phyloP scores from a whole-genome alignment of 2,888 invertebrate genomes.

The Orgyia antiqua region DNA sequence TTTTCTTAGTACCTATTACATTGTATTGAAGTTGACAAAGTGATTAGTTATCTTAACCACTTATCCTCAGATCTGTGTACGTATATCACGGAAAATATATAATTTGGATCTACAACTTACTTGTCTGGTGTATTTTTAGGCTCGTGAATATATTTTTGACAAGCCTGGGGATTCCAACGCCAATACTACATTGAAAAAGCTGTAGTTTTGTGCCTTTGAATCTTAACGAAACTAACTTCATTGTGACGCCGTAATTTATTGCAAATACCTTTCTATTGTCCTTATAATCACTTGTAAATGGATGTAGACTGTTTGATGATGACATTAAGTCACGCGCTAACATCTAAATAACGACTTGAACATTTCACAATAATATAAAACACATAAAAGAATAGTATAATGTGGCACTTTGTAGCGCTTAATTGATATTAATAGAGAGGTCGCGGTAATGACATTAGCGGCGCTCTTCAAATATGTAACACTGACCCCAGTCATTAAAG shows the following conservation, averaged over 20 bases:
- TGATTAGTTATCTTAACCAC: too few species aligned
- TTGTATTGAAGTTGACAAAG: too few species aligned
- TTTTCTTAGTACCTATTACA: conserved; percentile 22
- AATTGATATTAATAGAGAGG: conserved; percentile 69
- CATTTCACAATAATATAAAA: conserved; percentile 37
- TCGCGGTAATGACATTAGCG: conserved; percentile 63
- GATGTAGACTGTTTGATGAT: conserved; percentile 32
- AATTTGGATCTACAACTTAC: too few species aligned
- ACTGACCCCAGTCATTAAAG: conserved; percentile 25
- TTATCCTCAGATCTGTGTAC: too few species aligned
- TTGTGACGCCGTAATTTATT: conserved; percentile 21
- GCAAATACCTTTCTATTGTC: conserved; percentile 36
- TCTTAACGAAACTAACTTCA: too few species aligned
- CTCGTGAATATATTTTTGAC: too few species aligned
- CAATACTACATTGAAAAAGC: too few species aligned
- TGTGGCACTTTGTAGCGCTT: conserved; percentile 19
- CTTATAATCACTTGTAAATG: conserved; percentile 44
- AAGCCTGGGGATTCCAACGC: too few species aligned
- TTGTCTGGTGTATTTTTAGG: too few species aligned
- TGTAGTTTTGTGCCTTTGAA: too few species aligned
- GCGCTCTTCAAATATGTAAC: conserved; percentile 43
- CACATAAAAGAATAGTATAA: conserved; percentile 16
- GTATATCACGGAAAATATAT: too few species aligned
- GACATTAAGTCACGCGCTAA: conserved; percentile 32
- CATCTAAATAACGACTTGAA: conserved; percentile 29